A percentile compares a stretch with the other conserved stretches of the same genome.
These are phyloP conservation scores for Montipora capitata DNA, from an alignment of 92 coral and sea anemone species.

Conservation along the genomic window DNA sequence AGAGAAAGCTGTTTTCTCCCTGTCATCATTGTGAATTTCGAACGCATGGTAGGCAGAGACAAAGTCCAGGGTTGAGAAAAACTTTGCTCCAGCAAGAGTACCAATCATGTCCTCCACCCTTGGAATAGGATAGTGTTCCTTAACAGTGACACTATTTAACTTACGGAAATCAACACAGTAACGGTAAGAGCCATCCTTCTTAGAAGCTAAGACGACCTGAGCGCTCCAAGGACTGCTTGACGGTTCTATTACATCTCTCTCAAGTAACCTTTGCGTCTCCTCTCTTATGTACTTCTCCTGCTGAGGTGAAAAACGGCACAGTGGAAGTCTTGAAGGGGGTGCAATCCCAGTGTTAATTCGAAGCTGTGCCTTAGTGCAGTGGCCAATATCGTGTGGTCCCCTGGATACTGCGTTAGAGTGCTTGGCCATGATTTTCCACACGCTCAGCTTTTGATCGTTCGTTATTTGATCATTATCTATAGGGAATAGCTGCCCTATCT, in stretches of 20 bases:
- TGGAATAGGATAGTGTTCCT: slow-evolving; percentile 69
- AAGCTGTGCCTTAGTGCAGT: slow-evolving; percentile 17
- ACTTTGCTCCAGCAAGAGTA: slow-evolving; percentile 47
- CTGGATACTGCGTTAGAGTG: too few relatives aligned
- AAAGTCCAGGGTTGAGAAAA: slow-evolving; percentile 55
- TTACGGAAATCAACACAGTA: slow-evolving; percentile 65
- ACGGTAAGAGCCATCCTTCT: slow-evolving; percentile 28
- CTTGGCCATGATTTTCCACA: too few relatives aligned
- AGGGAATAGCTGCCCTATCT: too few relatives aligned
- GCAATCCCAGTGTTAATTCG: slow-evolving; percentile 51
- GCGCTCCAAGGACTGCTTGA: slow-evolving; percentile 59
- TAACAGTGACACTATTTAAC: slow-evolving; percentile 52
- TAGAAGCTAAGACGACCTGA: slow-evolving; percentile 51
- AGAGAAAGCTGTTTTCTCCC: slow-evolving; percentile 62
- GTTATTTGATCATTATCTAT: too few relatives aligned
- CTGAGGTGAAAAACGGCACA: slow-evolving; percentile 20
- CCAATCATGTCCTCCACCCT: slow-evolving; percentile 62
- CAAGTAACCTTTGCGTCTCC: slow-evolving; percentile 37
- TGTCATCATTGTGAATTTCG: slow-evolving; percentile 38
- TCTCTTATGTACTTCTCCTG: slow-evolving; percentile 34
- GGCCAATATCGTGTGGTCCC: slow-evolving; percentile 49
- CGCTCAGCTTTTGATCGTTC: too few relatives aligned
- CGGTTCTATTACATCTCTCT: slow-evolving; percentile 37
- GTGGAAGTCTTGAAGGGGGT: slow-evolving; percentile 15
- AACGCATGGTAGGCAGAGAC: slow-evolving; percentile 49